Evolutionary conservation across 1,140 invertebrate species (phyloP).

Genomic region (Pteromalus puparum): DNA sequence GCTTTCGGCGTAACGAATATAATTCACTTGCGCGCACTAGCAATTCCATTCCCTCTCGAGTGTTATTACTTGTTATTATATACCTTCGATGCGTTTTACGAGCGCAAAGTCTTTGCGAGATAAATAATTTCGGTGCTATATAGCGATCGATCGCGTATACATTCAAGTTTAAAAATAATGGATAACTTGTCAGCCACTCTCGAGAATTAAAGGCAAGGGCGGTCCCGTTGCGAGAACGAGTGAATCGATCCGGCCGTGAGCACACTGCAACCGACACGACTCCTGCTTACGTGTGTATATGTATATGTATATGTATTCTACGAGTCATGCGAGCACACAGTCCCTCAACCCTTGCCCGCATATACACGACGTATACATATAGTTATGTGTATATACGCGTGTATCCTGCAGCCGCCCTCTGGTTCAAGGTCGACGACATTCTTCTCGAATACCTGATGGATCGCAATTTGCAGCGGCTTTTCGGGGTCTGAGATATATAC

Average conservation of each 20-base stretch:
- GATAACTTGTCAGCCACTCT: neutral
- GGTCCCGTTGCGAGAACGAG: neutral
- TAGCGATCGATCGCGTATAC: too few relatives aligned
- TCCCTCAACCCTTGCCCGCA: neutral
- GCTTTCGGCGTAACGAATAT: neutral
- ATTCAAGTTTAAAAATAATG: neutral
- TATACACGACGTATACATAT: neutral
- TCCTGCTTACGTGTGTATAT: neutral
- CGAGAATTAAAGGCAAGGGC: neutral
- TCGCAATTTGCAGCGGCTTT: neutral
- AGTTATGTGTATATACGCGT: neutral
- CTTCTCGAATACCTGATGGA: constrained; percentile 1
- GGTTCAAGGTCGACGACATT: constrained; percentile 42
- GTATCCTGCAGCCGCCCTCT: constrained; percentile 17
- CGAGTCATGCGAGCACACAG: neutral
- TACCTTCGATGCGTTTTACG: neutral
- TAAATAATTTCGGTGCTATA: too few relatives aligned
- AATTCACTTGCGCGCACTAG: neutral
- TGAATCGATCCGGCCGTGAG: neutral
- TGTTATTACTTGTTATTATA: neutral
- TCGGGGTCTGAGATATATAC: neutral
- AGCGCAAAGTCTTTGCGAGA: too few relatives aligned
- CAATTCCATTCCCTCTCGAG: neutral
- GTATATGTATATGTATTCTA: neutral
- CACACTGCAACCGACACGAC: neutral